Evolutionary conservation across 2,888 invertebrate species (phyloP).

Genomic region (Pimpla rufipes): DNA sequence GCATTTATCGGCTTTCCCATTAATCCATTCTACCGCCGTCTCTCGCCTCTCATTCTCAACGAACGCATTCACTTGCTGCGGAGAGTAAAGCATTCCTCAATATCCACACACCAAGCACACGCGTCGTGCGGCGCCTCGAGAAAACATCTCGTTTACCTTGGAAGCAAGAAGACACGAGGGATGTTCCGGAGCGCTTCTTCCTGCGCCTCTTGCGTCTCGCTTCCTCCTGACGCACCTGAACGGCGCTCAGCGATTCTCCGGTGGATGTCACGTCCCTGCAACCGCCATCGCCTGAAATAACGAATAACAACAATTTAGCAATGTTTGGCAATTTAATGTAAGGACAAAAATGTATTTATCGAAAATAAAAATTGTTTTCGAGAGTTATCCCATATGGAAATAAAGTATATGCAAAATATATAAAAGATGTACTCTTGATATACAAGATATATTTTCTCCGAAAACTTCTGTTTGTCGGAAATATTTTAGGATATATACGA

Average conservation of each 20-base stretch:
- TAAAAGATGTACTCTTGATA: too few relatives aligned
- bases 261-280: constrained; percentile 81
- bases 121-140: constrained; percentile 7
- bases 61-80: constrained; percentile 7
- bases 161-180: constrained; percentile 95
- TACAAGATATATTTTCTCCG: too few relatives aligned
- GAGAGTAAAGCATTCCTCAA: constrained; percentile 10
- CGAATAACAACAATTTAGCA: constrained; percentile 30
- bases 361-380: too few relatives aligned
- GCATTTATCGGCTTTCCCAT: constrained; percentile 12
- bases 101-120: constrained; percentile 26
- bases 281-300: constrained; percentile 83
- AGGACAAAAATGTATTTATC: too few relatives aligned
- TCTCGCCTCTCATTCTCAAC: constrained; percentile 7
- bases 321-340: too few relatives aligned
- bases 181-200: constrained; percentile 96
- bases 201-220: constrained; percentile 94
- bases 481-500: too few relatives aligned
- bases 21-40: constrained; percentile 2
- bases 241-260: constrained; percentile 82
- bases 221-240: constrained; percentile 92
- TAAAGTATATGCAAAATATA: too few relatives aligned
- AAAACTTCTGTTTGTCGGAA: too few relatives aligned
- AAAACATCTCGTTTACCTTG: constrained; percentile 88
- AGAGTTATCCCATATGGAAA: too few relatives aligned